These are phyloP conservation scores for Microtus pennsylvanicus DNA, from an alignment of 2,113 vertebrate species.

Conservation along the genomic window DNA sequence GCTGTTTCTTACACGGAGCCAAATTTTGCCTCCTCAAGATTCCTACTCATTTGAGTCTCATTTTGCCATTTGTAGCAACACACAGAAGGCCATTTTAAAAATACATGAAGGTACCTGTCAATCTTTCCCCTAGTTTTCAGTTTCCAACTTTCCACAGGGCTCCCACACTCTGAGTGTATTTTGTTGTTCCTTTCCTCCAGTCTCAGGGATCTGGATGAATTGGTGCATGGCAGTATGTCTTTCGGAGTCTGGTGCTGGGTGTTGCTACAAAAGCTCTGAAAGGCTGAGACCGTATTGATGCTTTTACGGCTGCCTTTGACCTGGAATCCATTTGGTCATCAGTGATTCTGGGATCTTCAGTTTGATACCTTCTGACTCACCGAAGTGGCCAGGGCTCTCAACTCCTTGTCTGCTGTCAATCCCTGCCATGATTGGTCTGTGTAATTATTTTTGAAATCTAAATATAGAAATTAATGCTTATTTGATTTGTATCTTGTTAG, in stretches of 20 bases:
- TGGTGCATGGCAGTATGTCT: background rate
- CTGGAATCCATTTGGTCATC: background rate
- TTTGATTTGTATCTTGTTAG: slow-evolving; percentile 30
- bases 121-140: slow-evolving; percentile 33
- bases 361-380: slow-evolving; percentile 34
- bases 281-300: background rate
- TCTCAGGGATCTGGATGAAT: background rate
- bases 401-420: background rate
- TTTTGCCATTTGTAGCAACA: slow-evolving; percentile 62
- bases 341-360: background rate
- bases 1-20: slow-evolving; percentile 19
- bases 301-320: background rate
- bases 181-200: background rate
- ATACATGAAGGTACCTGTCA: slow-evolving; percentile 50
- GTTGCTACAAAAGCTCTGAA: background rate
- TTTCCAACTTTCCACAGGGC: slow-evolving; percentile 24
- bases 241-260: slow-evolving; percentile 18
- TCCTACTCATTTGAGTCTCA: slow-evolving; percentile 8
- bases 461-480: slow-evolving; percentile 38
- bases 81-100: slow-evolving; percentile 61
- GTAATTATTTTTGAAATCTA: slow-evolving; percentile 57
- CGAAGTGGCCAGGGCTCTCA: background rate
- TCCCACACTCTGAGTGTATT: background rate
- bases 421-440: background rate
- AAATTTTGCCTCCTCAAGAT: slow-evolving; percentile 32